A percentile compares a stretch with the other conserved stretches of the same genome.
These are phyloP conservation scores for Enteromius paludinosus DNA, from an alignment of 2,797 vertebrate species.

Conservation along the genomic window DNA sequence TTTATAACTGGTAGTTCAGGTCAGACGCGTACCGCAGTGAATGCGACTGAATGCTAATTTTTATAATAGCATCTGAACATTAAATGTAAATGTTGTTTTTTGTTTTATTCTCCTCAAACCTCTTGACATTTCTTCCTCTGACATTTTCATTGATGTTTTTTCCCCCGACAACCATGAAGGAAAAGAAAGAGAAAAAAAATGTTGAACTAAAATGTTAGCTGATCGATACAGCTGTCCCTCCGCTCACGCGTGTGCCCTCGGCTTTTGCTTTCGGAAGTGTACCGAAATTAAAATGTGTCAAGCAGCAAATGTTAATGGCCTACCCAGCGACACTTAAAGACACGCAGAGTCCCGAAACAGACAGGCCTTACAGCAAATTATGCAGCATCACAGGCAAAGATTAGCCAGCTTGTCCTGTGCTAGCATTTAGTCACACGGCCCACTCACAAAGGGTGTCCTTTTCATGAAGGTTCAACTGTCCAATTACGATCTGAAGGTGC, in stretches of 20 bases:
- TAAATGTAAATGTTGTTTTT: slow-evolving; percentile 70
- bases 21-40: background rate
- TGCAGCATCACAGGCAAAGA: slow-evolving; percentile 89
- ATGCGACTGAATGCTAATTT: background rate
- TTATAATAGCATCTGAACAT: slow-evolving; percentile 51
- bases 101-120: slow-evolving; percentile 75
- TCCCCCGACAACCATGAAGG: slow-evolving; percentile 79
- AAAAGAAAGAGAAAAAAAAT: slow-evolving; percentile 59
- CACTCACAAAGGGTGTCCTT: slow-evolving; percentile 84
- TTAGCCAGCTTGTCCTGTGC: slow-evolving; percentile 69
- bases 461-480: slow-evolving; percentile 86
- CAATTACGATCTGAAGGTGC: slow-evolving; percentile 83
- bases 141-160: slow-evolving; percentile 90
- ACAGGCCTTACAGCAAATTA: slow-evolving; percentile 90
- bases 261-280: slow-evolving; percentile 68
- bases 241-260: slow-evolving; percentile 63
- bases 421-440: slow-evolving; percentile 81
- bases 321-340: slow-evolving; percentile 85
- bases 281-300: slow-evolving; percentile 93
- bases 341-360: slow-evolving; percentile 80
- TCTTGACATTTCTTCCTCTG: slow-evolving; percentile 88
- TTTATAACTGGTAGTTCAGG: background rate
- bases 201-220: slow-evolving; percentile 91
- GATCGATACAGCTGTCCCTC: slow-evolving; percentile 93
- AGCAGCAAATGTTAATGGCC: slow-evolving; percentile 92